phyloP scores from a whole-genome alignment of 2,797 vertebrate genomes.

The Vipera latastei region DNA sequence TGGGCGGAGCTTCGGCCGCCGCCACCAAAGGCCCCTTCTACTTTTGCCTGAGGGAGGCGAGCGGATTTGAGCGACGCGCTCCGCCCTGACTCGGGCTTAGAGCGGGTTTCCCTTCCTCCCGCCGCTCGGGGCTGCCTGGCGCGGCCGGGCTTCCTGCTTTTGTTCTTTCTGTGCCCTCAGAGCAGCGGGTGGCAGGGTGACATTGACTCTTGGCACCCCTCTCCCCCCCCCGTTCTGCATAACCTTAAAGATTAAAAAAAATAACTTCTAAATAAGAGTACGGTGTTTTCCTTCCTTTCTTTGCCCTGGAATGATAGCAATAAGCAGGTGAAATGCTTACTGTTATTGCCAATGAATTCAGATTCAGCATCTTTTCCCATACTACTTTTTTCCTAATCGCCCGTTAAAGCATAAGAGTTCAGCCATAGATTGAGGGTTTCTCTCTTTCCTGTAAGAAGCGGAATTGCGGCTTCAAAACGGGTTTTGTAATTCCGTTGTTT shows the following conservation, averaged over 20 bases:
- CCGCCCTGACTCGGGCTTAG: background rate
- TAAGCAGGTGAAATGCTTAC: background rate
- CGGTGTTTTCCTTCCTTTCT: background rate
- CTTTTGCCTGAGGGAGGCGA: background rate
- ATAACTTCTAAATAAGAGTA: background rate
- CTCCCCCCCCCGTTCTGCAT: background rate
- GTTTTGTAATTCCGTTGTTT: background rate
- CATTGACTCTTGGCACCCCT: background rate
- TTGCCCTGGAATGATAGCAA: background rate
- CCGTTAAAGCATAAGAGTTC: background rate
- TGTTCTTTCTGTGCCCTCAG: background rate
- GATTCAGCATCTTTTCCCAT: too few species aligned
- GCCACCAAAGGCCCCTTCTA: background rate
- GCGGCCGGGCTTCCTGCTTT: constrained; percentile 9
- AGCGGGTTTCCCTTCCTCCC: too few species aligned
- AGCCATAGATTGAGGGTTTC: too few species aligned
- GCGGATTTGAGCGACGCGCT: background rate
- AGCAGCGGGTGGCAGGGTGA: too few species aligned
- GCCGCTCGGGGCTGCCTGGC: background rate
- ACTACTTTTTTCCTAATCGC: too few species aligned
- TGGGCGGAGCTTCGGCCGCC: constrained; percentile 12
- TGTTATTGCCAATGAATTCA: background rate
- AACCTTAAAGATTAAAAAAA: background rate
- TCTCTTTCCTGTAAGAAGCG: background rate
- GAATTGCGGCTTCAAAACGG: background rate